Conservation (phyloP, 2,797 vertebrate genomes). For the Halcyon leucocephala region DNA sequence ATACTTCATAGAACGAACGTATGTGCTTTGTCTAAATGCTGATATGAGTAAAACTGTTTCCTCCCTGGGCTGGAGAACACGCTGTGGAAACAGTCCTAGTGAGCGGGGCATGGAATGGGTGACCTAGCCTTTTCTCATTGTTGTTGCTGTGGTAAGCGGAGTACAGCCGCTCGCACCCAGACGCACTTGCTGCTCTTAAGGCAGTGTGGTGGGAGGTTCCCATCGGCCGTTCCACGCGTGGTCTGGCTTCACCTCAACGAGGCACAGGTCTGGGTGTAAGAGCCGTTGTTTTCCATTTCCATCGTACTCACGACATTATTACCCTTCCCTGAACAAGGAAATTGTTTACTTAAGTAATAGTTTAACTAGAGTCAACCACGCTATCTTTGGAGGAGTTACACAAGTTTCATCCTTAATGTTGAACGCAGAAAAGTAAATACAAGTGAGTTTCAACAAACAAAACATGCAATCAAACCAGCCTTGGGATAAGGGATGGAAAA, state of each 20-base stretch:
- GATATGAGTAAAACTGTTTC: neutral
- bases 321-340: neutral
- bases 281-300: neutral
- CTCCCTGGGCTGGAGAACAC: neutral
- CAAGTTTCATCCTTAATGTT: neutral
- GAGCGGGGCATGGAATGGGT: neutral
- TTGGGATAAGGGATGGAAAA: neutral
- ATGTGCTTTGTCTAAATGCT: neutral
- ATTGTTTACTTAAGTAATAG: conserved; percentile 21
- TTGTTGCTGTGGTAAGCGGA: neutral
- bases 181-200: neutral
- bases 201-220: neutral
- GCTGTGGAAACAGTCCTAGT: neutral
- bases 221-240: neutral
- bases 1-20: neutral
- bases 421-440: neutral
- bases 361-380: neutral
- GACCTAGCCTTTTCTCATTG: neutral
- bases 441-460: neutral
- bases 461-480: neutral
- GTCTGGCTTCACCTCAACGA: neutral
- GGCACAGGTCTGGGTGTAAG: neutral
- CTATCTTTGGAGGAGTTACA: neutral
- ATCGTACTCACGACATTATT: neutral
- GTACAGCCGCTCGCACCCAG: neutral